Evolutionary conservation across 2,888 invertebrate species (phyloP).

Genomic region (Podabrus alpinus): DNA sequence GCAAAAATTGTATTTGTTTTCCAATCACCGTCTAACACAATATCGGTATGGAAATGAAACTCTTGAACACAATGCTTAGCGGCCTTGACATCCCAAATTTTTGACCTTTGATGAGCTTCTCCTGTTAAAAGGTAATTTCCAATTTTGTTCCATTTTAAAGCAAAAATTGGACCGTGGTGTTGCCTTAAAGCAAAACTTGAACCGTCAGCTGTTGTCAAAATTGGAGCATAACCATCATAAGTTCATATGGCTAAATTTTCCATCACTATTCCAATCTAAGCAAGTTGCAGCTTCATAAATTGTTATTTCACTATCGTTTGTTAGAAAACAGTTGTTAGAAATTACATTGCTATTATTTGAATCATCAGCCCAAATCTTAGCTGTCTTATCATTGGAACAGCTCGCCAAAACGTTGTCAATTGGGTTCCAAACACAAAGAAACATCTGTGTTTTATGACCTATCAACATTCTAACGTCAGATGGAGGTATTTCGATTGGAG

Average conservation of each 20-base stretch:
- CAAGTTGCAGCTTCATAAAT: conserved; percentile 99
- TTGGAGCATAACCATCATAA: conserved; percentile 97
- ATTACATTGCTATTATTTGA: conserved; percentile 83
- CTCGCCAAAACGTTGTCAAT: conserved; percentile 96
- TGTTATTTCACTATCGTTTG: conserved; percentile 95
- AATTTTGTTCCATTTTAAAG: conserved; percentile 97
- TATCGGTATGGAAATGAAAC: conserved; percentile 96
- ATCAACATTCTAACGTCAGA: conserved; percentile 92
- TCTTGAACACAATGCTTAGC: conserved; percentile 98
- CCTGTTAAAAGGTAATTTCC: conserved; percentile 98
- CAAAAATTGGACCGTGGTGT: conserved; percentile 99
- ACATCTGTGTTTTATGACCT: conserved; percentile 98
- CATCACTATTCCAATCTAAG: conserved; percentile 98
- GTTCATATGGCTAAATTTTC: conserved; percentile 98
- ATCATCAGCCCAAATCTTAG: conserved; percentile 99
- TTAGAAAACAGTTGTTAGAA: conserved; percentile 97
- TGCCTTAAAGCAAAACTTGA: conserved; percentile 94
- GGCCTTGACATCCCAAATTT: conserved; percentile 95
- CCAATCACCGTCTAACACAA: conserved; percentile 99
- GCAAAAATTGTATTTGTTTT: conserved; percentile 97
- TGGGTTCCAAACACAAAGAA: conserved; percentile 99
- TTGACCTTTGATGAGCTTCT: conserved; percentile 94
- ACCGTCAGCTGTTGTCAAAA: conserved; percentile 96
- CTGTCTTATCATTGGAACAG: conserved; percentile 98
- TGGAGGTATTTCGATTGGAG: conserved; percentile 90